Evolutionary conservation across 1,140 invertebrate species (phyloP), one percentile per base, ranked within the genome.

Genomic region (Brachionus plicatilis): DNA sequence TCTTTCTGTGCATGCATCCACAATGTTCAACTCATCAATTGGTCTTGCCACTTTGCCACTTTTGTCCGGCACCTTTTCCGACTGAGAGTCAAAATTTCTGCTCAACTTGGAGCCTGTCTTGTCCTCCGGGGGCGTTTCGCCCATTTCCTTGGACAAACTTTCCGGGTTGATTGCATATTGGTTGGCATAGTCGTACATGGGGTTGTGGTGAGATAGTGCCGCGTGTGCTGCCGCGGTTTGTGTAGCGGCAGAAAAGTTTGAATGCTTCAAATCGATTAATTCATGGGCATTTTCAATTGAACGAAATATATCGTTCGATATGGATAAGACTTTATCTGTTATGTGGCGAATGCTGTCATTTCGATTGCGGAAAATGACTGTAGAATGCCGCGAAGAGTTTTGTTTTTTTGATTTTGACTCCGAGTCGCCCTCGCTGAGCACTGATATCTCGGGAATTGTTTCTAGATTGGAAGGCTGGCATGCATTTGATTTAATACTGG

Each of bases 271-370:
- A 37, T 82, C 79, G 24, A 65, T 47, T 56, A 82, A 41, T 68
- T 82, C 79, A n/a, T 82, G 79, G 6, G 79, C 79, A 82, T 82
- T 82, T 82, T 82, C 79, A 45, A 82, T 65, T 5, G 79, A 82
- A 4, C 65, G 53, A 45, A 82, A 41, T 33, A 82, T 33, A 65
- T 82, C 79, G 50, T 65, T 82, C 12, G 79, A 82, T 27, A 82
- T 65, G 24, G 79, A 82, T 14, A 33, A 41, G 43, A 82, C 20
- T 41, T 65, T 60, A 47, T 60, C 53, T 20, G 79, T 82, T 33
- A 82, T 27, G 12, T 82, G 53, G 9, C 53, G 20, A 0, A 82
- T 65, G 43, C 50, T 65, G 17, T 68, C 65, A 37, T 53, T 65
- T 41, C 79, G 7, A 60, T 43, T 65, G 17, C 53, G 68, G 20